Conservation (phyloP, 1,140 invertebrate species). For the Stratiolaelaps scimitus region DNA sequence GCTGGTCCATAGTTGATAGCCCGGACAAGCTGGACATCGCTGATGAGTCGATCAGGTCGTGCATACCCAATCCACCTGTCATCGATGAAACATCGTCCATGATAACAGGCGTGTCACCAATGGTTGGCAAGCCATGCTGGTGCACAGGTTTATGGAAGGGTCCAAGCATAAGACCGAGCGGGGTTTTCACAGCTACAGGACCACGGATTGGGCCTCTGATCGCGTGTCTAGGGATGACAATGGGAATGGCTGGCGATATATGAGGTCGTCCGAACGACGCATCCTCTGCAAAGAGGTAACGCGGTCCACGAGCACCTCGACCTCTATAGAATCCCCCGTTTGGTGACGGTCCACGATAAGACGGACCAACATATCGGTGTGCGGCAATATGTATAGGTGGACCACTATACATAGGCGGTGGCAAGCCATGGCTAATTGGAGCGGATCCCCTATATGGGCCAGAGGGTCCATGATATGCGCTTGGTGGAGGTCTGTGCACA, state of each 20-base stretch:
- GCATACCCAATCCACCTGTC: too few species aligned
- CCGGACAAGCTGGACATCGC: too few species aligned
- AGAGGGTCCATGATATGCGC: background rate
- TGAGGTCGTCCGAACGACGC: background rate
- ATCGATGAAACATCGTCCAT: background rate
- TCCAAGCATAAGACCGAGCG: conserved; percentile 7
- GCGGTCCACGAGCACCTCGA: background rate
- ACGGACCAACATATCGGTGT: too few species aligned
- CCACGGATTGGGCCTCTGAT: conserved; percentile 12
- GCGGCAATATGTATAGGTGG: background rate
- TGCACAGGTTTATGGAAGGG: conserved; percentile 11
- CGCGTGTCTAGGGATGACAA: background rate
- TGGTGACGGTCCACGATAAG: background rate
- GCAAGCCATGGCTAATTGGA: background rate
- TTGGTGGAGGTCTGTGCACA: background rate
- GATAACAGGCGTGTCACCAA: background rate
- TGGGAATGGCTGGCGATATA: background rate
- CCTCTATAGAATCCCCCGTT: conserved; percentile 16
- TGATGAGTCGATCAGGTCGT: too few species aligned
- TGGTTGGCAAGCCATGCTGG: conserved; percentile 11
- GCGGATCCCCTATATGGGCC: background rate
- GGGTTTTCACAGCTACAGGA: conserved; percentile 1
- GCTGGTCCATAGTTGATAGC: too few species aligned
- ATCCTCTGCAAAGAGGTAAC: background rate
- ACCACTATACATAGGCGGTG: background rate